Evolutionary conservation across 1,140 invertebrate genomes (phyloP).

Genomic region (Ceratoteleas bidentatus): DNA sequence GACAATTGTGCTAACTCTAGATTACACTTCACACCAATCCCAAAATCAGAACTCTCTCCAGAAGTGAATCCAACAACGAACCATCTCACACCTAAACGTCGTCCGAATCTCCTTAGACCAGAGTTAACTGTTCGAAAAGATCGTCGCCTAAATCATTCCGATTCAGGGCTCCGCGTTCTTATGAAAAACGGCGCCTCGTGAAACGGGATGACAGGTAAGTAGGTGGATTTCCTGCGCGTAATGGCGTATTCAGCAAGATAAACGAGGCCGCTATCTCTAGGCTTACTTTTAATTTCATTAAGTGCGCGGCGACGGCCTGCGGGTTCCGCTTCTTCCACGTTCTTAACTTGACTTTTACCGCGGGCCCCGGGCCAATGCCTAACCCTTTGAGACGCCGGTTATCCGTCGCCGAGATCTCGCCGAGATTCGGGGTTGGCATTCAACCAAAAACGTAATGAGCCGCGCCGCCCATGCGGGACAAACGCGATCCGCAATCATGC

Average conservation of each 20-base stretch:
- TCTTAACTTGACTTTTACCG: slow-evolving; percentile 65
- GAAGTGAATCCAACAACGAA: too few species aligned
- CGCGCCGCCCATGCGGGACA: slow-evolving; percentile 52
- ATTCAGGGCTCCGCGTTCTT: neutral
- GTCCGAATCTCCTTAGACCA: too few species aligned
- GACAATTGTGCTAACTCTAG: too few species aligned
- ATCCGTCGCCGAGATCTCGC: slow-evolving; percentile 70
- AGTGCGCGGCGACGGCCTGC: slow-evolving; percentile 59
- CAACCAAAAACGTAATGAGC: slow-evolving; percentile 76
- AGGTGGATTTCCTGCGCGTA: slow-evolving; percentile 62
- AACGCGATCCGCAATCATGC: slow-evolving; percentile 35
- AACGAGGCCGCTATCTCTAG: slow-evolving; percentile 72
- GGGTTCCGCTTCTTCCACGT: slow-evolving; percentile 57
- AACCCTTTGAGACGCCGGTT: slow-evolving; percentile 73
- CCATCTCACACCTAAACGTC: too few species aligned
- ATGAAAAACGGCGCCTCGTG: slow-evolving; percentile 15
- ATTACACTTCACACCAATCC: too few species aligned
- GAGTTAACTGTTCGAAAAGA: neutral
- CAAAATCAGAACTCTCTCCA: too few species aligned
- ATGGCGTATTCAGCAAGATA: slow-evolving; percentile 73
- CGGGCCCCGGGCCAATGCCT: slow-evolving; percentile 69
- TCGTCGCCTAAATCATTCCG: slow-evolving; percentile 10
- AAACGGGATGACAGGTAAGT: slow-evolving; percentile 65
- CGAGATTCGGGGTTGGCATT: slow-evolving; percentile 70
- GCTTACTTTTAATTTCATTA: slow-evolving; percentile 79